Evolutionary conservation across 2,888 invertebrate species (phyloP).

Genomic region (Laothoe populi): DNA sequence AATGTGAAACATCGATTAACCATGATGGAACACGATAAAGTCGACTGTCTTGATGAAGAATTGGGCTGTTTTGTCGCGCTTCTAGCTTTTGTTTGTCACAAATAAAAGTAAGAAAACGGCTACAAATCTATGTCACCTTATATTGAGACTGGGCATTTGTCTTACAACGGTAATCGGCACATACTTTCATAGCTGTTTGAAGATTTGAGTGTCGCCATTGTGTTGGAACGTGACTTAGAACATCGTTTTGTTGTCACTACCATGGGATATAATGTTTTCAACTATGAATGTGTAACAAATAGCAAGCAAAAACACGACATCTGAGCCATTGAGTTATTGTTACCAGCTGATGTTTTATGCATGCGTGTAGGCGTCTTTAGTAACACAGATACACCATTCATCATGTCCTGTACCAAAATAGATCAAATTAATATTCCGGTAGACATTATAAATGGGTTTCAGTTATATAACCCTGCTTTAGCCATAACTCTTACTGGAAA

Average conservation of each 20-base stretch:
- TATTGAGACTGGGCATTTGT: conserved; percentile 22
- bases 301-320: background rate
- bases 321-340: background rate
- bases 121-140: conserved; percentile 14
- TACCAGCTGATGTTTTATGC: background rate
- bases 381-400: background rate
- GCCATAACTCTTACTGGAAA: background rate
- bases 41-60: conserved; percentile 31
- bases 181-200: conserved; percentile 21
- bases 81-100: conserved; percentile 17
- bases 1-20: conserved; percentile 45
- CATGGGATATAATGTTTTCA: background rate
- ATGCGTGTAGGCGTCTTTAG: background rate
- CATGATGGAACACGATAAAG: conserved; percentile 39
- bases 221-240: background rate
- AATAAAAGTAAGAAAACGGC: conserved; percentile 14
- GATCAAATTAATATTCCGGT: conserved; percentile 13
- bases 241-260: background rate
- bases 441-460: background rate
- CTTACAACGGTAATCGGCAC: conserved; percentile 9
- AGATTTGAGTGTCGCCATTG: conserved; percentile 18
- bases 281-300: background rate
- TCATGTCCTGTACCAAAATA: conserved; percentile 10
- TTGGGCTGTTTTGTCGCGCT: conserved; percentile 17
- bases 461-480: background rate